Percentiles rank a stretch among this genome's conserved stretches.
phyloP scores from a whole-genome alignment of 1,140 invertebrate species.

The Orchestia grillus region DNA sequence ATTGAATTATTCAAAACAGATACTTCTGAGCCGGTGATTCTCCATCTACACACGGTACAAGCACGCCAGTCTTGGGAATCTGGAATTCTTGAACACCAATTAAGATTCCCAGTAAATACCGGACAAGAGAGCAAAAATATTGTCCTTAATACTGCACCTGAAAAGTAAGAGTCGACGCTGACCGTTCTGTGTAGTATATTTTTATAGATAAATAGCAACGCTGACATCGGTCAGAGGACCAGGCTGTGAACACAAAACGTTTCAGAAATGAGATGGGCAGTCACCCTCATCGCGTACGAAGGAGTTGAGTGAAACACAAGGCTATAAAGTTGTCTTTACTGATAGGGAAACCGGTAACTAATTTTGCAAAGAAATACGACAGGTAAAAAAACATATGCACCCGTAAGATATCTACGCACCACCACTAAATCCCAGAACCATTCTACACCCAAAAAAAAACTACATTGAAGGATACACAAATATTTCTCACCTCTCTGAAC shows the following conservation, averaged over 20 bases:
- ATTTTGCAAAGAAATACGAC: background rate
- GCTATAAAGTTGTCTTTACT: background rate
- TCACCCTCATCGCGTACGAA: background rate
- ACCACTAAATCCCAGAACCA: background rate
- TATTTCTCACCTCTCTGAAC: background rate
- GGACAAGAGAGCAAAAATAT: background rate
- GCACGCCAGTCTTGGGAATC: too few species aligned
- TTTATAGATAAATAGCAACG: too few species aligned
- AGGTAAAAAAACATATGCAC: background rate
- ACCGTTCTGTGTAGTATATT: too few species aligned
- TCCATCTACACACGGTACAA: too few species aligned
- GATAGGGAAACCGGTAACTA: background rate
- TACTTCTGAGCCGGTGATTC: too few species aligned
- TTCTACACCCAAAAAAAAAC: background rate
- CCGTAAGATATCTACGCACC: background rate
- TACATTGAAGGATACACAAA: background rate
- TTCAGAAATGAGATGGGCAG: background rate
- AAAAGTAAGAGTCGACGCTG: background rate
- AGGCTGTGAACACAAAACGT: background rate
- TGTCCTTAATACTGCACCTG: background rate
- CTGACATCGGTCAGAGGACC: background rate
- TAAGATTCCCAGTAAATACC: background rate
- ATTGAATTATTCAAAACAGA: too few species aligned
- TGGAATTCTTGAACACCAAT: too few species aligned
- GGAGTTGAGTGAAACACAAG: background rate